Percentiles rank a stretch among this genome's conserved stretches.
Evolutionary conservation across 2,113 vertebrate genomes (phyloP).

Genomic region (Hymenochirus boettgeri): DNA sequence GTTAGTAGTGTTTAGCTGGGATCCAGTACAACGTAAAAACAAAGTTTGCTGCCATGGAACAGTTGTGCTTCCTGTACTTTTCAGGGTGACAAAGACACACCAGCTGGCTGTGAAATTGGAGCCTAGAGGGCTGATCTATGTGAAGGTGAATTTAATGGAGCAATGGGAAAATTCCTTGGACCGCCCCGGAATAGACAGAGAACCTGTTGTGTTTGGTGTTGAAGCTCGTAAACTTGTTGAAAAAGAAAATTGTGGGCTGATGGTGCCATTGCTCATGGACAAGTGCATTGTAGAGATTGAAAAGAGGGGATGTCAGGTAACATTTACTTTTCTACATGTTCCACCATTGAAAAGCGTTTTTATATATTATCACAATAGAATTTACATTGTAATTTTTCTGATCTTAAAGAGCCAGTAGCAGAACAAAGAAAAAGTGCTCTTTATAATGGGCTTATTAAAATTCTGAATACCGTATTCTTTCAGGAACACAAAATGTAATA

Average conservation of each 20-base stretch:
- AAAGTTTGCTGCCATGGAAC: slow-evolving; percentile 92
- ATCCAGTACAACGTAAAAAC: slow-evolving; percentile 82
- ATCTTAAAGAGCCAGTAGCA: too few species aligned
- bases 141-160: slow-evolving; percentile 91
- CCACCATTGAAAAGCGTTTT: not conserved
- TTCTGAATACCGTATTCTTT: too few species aligned
- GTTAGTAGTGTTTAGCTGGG: slow-evolving; percentile 95
- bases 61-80: slow-evolving; percentile 83
- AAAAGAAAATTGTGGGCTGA: slow-evolving; percentile 77
- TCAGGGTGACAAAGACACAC: slow-evolving; percentile 82
- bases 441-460: too few species aligned
- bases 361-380: too few species aligned
- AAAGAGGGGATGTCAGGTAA: slow-evolving; percentile 95
- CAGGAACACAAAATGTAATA: too few species aligned
- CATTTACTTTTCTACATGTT: not conserved
- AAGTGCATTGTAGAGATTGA: slow-evolving; percentile 95
- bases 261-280: slow-evolving; percentile 87
- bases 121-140: slow-evolving; percentile 91
- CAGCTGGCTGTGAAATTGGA: slow-evolving; percentile 92
- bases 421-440: too few species aligned
- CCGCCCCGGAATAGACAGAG: slow-evolving; percentile 62
- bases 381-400: too few species aligned
- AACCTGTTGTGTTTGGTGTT: slow-evolving; percentile 84
- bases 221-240: slow-evolving; percentile 88
- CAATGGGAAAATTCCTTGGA: slow-evolving; percentile 91